Evolutionary conservation across 2,113 vertebrate species (phyloP), one percentile per base, ranked within the genome.

Genomic region (Acanthochromis polyacanthus): DNA sequence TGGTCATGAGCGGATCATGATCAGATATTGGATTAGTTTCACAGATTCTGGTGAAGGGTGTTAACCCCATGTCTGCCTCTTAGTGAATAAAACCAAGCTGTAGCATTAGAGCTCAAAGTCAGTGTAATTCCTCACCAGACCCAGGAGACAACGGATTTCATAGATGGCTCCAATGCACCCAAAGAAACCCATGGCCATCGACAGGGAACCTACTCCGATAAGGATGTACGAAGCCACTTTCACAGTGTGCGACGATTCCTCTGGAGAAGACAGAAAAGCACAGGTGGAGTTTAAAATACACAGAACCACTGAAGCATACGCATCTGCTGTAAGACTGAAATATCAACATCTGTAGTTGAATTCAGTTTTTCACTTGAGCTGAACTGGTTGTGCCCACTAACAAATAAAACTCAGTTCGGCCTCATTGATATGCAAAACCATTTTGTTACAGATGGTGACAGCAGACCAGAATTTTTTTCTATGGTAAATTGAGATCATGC

Each of bases 101-200:
- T 10, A 20, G 15, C 12, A 20, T 17, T n/a, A 40, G 17, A 71
- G 45, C 23, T 57, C 1, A 28, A 57, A 71, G 17, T 19, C 15
- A 58, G 59, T 30, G 20, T 5, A 45, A 19, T 55, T 80, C 38
- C 97, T 97, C 87, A 99, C 97, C 96, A 97, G 86, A 43, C 95
- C 97, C 83, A 99, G 93, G 53, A 98, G 94, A 83, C 96, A 98
- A 19, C 96, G 95, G 55, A 97, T 90, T 86, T 98, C 97, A 0
- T 97, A 97, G 87, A 98, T 95, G 0, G 96, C 96, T 10, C 97
- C 97, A 0, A 98, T 57, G 80, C 97, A 99, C 66, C 97, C 97
- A 38, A 99, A 95, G 95, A 99, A 97, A 10, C 97, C 96, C 96
- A 98, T 96, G 83, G 96, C 79, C 95, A 98, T 96, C 10, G 97